Conservation (phyloP, 1,140 invertebrate species). For the Linepithema humile region DNA sequence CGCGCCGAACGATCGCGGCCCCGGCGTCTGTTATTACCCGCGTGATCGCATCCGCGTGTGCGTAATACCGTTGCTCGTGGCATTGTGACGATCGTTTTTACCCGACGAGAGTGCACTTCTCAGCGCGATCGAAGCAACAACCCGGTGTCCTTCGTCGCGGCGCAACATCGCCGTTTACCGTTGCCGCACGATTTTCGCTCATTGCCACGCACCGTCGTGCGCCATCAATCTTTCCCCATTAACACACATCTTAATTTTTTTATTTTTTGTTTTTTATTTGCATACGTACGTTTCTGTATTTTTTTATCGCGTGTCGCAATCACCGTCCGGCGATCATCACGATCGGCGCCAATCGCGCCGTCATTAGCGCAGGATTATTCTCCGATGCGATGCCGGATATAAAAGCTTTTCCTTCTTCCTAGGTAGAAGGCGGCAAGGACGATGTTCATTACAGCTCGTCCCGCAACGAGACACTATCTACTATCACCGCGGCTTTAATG, state of each 20-base stretch:
- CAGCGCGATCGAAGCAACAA: constrained; percentile 42
- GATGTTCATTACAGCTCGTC: not conserved
- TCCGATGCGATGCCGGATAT: constrained; percentile 21
- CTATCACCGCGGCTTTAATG: not conserved
- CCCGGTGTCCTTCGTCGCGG: constrained; percentile 61
- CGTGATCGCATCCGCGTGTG: constrained; percentile 32
- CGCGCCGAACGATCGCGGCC: not conserved
- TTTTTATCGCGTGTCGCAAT: not conserved
- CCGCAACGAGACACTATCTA: not conserved
- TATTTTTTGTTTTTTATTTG: not conserved
- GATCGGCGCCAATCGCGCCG: not conserved
- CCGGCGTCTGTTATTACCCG: constrained; percentile 23
- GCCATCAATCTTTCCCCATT: constrained; percentile 19
- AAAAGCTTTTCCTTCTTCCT: constrained; percentile 12
- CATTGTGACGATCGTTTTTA: constrained; percentile 38
- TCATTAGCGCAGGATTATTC: constrained; percentile 12
- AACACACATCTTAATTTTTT: constrained; percentile 34
- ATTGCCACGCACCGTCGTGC: constrained; percentile 33
- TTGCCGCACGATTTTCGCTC: constrained; percentile 54
- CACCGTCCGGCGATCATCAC: constrained; percentile 24
- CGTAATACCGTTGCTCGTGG: constrained; percentile 65
- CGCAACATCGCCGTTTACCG: constrained; percentile 61
- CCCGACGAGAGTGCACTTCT: constrained; percentile 33
- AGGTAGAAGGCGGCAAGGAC: not conserved
- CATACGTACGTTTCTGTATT: no score